Base-by-base conservation (phyloP, 2,888 invertebrate genomes). In the Pelosia muscerda region DNA sequence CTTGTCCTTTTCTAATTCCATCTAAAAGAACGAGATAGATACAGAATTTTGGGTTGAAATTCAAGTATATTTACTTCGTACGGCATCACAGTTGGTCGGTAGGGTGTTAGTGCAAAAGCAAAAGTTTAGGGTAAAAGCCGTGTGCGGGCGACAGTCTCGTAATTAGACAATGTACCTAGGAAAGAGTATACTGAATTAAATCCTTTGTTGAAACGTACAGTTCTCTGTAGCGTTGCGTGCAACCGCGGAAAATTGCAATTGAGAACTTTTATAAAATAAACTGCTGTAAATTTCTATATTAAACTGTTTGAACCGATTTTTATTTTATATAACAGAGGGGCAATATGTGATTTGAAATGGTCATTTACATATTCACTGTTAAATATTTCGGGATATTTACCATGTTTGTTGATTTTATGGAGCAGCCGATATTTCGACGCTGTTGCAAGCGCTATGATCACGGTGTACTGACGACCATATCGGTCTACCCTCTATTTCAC, bases 91-190 rank as follows among this genome's bases (percentile, higher is more conserved):
- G 68, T 74, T 71, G 72, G 72, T 73, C 73, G 68, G 63, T 55
- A 73, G 68, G 73, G 76, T 74, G 75, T 78, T 79, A 74, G 75
- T 69, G 72, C 77, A 81, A 81, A 82, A 81, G 84, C 83, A 82
- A 86, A 86, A 83, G 82, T 84, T 84, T 83, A 77, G 76, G 77
- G 74, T 74, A 76, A 77, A 81, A 79, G 79, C 78, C 72, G 73
- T 71, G 78, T 86, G 83, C 75, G 72, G 79, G 71, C 74, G 81
- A 81, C 83, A 83, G 81, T 75, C 78, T 74, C 77, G 77, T 86
- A 86, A 86, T 86, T 84, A 85, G 81, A 78, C 78, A 78, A 71
- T 73, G 79, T 77, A 76, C 71, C 73, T 76, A 70, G 79, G 28
- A 71, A 75, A 76, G 71, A 74, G 71, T 75, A 71, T 71, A 34